Percentiles rank a stretch among this genome's conserved stretches.
These are phyloP conservation scores for Drosophila histrio DNA, from an alignment of 2,888 invertebrate genomes.

Conservation along the genomic window DNA sequence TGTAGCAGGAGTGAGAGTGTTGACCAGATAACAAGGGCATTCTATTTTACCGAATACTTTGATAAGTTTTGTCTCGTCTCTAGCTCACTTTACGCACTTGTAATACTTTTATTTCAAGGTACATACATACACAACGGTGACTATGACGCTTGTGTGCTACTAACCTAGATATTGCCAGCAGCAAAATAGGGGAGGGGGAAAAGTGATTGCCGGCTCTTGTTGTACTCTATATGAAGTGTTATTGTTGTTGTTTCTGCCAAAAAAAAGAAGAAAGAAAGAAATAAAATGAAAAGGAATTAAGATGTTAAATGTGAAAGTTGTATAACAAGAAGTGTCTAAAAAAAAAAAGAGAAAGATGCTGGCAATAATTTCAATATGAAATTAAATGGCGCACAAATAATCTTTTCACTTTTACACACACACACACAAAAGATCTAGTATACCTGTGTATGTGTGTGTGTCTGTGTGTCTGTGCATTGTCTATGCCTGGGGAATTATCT, in stretches of 20 bases:
- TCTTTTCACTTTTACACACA: conserved; percentile 29
- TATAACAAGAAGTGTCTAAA: conserved; percentile 37
- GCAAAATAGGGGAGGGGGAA: too few species aligned
- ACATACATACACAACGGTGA: conserved; percentile 43
- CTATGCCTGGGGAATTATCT: background rate
- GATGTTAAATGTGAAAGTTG: conserved; percentile 46
- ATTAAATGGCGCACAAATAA: conserved; percentile 17
- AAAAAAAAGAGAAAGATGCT: conserved; percentile 47
- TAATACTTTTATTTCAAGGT: conserved; percentile 37
- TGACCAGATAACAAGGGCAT: conserved; percentile 33
- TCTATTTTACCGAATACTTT: conserved; percentile 27
- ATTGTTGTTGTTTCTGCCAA: conserved; percentile 26
- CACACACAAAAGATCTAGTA: background rate
- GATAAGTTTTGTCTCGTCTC: conserved; percentile 14
- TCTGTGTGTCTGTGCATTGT: background rate
- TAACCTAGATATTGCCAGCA: conserved; percentile 38
- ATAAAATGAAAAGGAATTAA: conserved; percentile 64
- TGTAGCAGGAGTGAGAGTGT: conserved; percentile 48
- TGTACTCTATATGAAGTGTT: conserved; percentile 27
- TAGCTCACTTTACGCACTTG: conserved; percentile 19
- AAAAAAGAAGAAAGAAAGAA: conserved; percentile 39
- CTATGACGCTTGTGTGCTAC: conserved; percentile 50
- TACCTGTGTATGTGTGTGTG: too few species aligned
- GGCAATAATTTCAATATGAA: conserved; percentile 20
- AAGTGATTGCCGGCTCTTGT: conserved; percentile 30